Evolutionary conservation across 2,888 invertebrate species (phyloP).

Genomic region (Leucoma salicis): DNA sequence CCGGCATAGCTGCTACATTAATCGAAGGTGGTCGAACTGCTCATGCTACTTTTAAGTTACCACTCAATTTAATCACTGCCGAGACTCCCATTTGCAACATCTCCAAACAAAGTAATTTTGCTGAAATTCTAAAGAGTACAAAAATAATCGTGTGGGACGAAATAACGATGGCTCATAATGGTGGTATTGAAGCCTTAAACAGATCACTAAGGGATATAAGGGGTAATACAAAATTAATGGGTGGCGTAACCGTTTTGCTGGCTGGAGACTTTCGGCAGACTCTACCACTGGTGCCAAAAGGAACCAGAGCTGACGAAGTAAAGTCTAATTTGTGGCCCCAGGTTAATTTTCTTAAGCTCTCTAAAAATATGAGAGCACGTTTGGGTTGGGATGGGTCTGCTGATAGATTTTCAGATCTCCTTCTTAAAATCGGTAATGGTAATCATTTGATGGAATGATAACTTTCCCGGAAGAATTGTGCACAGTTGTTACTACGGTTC

Average conservation of each 20-base stretch:
- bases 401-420: constrained; percentile 14
- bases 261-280: constrained; percentile 1
- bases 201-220: background rate
- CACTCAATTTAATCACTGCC: background rate
- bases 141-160: constrained; percentile 11
- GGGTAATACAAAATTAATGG: background rate
- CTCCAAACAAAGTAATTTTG: constrained; percentile 2
- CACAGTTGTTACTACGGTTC: background rate
- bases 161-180: constrained; percentile 8
- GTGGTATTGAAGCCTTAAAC: background rate
- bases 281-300: background rate
- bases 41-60: background rate
- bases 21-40: background rate
- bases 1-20: background rate
- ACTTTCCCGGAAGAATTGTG: constrained; percentile 1
- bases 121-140: background rate
- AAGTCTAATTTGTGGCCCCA: background rate
- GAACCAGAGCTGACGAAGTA: background rate
- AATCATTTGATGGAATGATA: constrained; percentile 1
- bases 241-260: background rate
- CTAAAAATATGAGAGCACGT: constrained; percentile 1
- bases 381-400: constrained; percentile 7
- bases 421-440: constrained; percentile 25
- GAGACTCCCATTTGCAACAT: background rate
- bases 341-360: background rate